Evolutionary conservation across 92 coral and sea anemone genomes (phyloP), one percentile per base, ranked within the genome.

Genomic region (Palythoa grandis): DNA sequence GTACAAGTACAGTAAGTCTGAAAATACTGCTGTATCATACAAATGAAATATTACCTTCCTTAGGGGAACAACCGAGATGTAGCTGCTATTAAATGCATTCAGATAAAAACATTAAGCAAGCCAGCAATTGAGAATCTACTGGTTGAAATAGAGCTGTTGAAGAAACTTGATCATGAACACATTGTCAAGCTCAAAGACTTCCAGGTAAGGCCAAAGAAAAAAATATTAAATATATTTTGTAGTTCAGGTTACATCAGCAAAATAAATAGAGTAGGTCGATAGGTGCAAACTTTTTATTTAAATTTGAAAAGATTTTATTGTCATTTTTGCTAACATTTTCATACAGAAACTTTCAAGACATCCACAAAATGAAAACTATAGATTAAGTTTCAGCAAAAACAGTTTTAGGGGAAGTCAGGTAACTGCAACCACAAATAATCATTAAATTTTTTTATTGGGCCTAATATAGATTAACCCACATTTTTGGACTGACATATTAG

Each of bases 81-180:
- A 57, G 99, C 93, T 22, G 99, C 99, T 24, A 95, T 97, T 72
- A 97, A 97, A 52, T 97, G 99, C 48, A 97, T 97, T 75, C 95
- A 90, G 75, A 85, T 92, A 69, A 89, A 84, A 54, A 88, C 94
- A 1, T 85, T 97, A 22, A 91, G 98, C 79, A 97, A 97, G 65
- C 22, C 97, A 57, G 97, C 99, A 11, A 89, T 95, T 86, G 99
- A 97, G 85, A 97, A 97, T 70, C 87, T 97, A 40, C 83, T 97
- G 11, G 95, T 95, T 47, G 99, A 97, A 70, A 97, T 97, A 71
- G 92, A 95, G 68, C 86, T 97, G 60, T 90, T 97, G 56, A 97
- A 93, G 83, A 95, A 93, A 70, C 88, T 97, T 43, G 92, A 97
- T 68, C 99, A 97, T 86, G 93, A 92, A 54, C 93, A 93, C 74